Base-by-base conservation (phyloP, 1,140 invertebrate genomes). In the Trachymyrmex cornetzi region DNA sequence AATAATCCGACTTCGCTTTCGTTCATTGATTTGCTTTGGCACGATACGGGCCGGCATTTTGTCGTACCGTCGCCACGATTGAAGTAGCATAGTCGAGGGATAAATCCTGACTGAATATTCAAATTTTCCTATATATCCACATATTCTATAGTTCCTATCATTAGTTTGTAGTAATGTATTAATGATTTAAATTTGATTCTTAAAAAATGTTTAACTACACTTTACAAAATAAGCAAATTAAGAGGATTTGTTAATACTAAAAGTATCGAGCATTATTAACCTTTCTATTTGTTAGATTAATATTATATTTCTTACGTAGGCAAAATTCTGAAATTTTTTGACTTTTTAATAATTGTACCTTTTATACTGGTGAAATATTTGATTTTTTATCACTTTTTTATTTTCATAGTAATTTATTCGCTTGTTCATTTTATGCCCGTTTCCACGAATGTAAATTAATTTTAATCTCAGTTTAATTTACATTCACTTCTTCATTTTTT, bases 1-100 rank as follows among this genome's bases (percentile, higher is more conserved):
- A 89, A 87, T 86, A 86, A 88, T 88, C 69, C 66, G 30, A 48
- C 87, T 77, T 86, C 66, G 48, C 66, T 79, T 86, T 77, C 69
- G 71, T 87, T 87, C 80, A 86, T 88, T 77, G 80, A 87, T 86
- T 87, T 50, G 53, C 53, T 81, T 72, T 57, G 79, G 50, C 66
- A 22, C 16, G 22, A 72, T 72, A 57, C 50, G 66, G 67, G 79
- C 66, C 79, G 12, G 66, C 79, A 81, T 72, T 59, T 72, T 81
- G 66, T 57, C 30, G 22, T 16, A 12, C 64, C 30, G n/a, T 9
- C n/a, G 19, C 27, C 6, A n/a, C 48, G 48, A 79, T 81, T 44
- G 50, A 5, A 55, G 27, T 66, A 67, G 24, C n/a, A 34, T 2
- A 50, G 22, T 7, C 38, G 24, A n/a, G 11, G 1, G 3, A 19